Base-by-base conservation (phyloP, 2,113 vertebrate genomes). In the Delphinapterus leucas region DNA sequence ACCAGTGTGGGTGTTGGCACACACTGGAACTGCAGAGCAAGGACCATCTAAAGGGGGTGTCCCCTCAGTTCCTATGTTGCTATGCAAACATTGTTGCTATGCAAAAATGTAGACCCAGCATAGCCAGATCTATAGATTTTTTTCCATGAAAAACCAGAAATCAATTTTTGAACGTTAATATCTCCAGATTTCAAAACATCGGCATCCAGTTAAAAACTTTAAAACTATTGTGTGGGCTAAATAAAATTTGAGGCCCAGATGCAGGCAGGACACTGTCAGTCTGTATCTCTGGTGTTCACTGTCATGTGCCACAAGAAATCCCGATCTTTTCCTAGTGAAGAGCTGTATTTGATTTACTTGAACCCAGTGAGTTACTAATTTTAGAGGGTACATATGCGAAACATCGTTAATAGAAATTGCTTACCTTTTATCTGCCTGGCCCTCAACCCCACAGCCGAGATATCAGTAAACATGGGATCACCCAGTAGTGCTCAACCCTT, bases 101-200 rank as follows among this genome's bases (percentile, higher is more conserved):
- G 65, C 12, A 80, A 15, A 61, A 90, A 71, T 55, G 53, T 33
- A 86, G 61, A 71, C 21, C 17, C 6, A 36, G 1, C 17, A 10
- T 1, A 10, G 2, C 33, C 44, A 60, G 58, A 90, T 83, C 3
- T 71, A 15, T 63, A 70, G 28, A 18, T 38, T 91, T 73, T 63
- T 92, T 9, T 15, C 1, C 21, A 44, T 53, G 44, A 85, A 41
- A 88, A 70, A 13, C 26, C 21, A 65, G 47, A 90, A 58, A 7
- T 90, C 36, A 38, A 25, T 88, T 82, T 96, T 67, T 33, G 86
- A 79, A 63, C 88, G 67, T 80, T 80, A 28, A 8, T 81, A 33
- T 44, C 74, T 93, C 53, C 25, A 81, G 33, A 49, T 97, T 84
- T 93, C 38, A 90, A 79, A 96, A 60, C 33, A 80, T 31, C 28